These are phyloP conservation scores for Etheostoma cragini DNA, from an alignment of 2,113 vertebrate species.

Conservation along the genomic window DNA sequence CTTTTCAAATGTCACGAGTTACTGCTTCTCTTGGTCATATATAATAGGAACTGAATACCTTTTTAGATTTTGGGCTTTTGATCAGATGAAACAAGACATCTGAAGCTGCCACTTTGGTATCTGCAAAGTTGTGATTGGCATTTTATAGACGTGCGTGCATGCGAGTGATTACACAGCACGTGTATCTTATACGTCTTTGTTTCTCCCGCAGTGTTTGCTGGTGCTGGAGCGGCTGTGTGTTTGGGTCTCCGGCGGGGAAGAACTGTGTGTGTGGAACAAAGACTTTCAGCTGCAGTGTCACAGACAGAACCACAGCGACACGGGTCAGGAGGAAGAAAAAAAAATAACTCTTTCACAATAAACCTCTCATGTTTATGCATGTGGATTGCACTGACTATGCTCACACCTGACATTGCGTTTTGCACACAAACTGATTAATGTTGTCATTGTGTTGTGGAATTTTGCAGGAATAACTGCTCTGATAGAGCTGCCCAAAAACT, in stretches of 20 bases:
- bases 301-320: slow-evolving; percentile 88
- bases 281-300: slow-evolving; percentile 92
- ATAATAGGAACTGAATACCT: too few relatives aligned
- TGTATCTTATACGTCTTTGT: slow-evolving; percentile 47
- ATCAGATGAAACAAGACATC: too few relatives aligned
- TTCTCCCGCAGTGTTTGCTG: slow-evolving; percentile 87
- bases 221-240: slow-evolving; percentile 89
- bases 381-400: neutral
- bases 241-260: slow-evolving; percentile 93
- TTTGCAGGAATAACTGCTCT: slow-evolving; percentile 88
- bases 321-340: slow-evolving; percentile 80
- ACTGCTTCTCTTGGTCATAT: too few relatives aligned
- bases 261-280: slow-evolving; percentile 93
- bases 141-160: neutral
- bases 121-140: too few relatives aligned
- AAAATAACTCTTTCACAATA: neutral
- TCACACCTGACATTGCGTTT: neutral
- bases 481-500: slow-evolving; percentile 92
- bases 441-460: neutral
- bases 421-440: slow-evolving; percentile 13
- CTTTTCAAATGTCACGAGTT: too few relatives aligned
- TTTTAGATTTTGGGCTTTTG: too few relatives aligned
- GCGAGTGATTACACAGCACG: slow-evolving; percentile 49
- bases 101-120: too few relatives aligned
- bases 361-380: accelerated